Conservation (phyloP, 2,888 invertebrate species). For the Lycophotia porphyrea region DNA sequence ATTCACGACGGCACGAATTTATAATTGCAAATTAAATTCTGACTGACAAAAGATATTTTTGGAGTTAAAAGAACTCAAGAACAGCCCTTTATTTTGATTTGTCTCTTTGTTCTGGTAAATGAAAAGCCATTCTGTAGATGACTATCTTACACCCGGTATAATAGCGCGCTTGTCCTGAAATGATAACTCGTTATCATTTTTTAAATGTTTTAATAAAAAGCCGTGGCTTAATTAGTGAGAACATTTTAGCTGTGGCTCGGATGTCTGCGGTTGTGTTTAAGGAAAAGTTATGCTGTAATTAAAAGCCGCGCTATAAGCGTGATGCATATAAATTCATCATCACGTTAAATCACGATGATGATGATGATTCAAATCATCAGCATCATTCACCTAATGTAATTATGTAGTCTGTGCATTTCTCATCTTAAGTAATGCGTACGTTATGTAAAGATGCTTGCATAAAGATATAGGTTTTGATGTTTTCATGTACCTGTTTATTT, state of each 20-base stretch:
- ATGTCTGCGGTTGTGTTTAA: slow-evolving; percentile 15
- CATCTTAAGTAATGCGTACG: too few species aligned
- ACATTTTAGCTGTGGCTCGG: slow-evolving; percentile 19
- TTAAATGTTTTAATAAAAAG: slow-evolving; percentile 63
- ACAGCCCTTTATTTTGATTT: slow-evolving; percentile 82
- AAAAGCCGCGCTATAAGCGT: not conserved
- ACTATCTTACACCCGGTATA: slow-evolving; percentile 73
- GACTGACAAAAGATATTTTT: slow-evolving; percentile 73
- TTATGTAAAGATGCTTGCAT: too few species aligned
- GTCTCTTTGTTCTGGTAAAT: slow-evolving; percentile 81
- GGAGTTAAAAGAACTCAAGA: slow-evolving; percentile 77
- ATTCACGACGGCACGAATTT: slow-evolving; percentile 52
- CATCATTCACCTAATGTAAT: not conserved
- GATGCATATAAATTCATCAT: not conserved
- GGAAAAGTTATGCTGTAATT: slow-evolving; percentile 1
- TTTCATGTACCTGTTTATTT: not conserved
- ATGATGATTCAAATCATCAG: too few species aligned
- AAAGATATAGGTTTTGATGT: not conserved
- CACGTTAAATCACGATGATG: not conserved
- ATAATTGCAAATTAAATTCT: slow-evolving; percentile 75
- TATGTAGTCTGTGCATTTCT: not conserved
- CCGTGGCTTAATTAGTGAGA: slow-evolving; percentile 46
- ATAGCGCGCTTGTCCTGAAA: slow-evolving; percentile 66
- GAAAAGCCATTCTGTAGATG: slow-evolving; percentile 79
- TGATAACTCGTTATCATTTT: slow-evolving; percentile 72